Evolutionary conservation across 2,113 vertebrate genomes (phyloP).

Genomic region (Platycercus adscitus): DNA sequence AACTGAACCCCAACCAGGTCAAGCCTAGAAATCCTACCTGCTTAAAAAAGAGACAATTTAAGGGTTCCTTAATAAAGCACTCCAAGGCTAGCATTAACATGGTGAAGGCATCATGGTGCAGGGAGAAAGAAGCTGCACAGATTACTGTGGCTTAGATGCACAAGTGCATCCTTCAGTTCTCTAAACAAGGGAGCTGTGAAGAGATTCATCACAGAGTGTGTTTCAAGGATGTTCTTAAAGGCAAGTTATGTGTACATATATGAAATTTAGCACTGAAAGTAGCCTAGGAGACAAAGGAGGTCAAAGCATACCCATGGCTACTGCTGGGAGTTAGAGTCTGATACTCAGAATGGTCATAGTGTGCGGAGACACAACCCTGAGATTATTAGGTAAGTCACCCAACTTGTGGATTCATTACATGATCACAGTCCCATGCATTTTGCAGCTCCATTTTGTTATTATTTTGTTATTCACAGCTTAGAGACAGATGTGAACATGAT

Average conservation of each 20-base stretch:
- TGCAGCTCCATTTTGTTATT: background rate
- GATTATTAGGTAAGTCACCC: background rate
- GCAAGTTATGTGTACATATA: accelerated
- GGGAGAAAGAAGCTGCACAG: background rate
- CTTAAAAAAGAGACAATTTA: background rate
- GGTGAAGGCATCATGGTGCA: background rate
- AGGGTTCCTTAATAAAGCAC: background rate
- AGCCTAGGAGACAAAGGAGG: background rate
- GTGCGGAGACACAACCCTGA: background rate
- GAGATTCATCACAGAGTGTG: background rate
- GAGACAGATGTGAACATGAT: background rate
- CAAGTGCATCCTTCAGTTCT: background rate
- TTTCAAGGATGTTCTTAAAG: background rate
- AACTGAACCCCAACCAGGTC: background rate
- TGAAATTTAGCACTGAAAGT: background rate
- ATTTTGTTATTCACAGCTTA: background rate
- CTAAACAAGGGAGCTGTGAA: background rate
- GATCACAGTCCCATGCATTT: background rate
- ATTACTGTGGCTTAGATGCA: background rate
- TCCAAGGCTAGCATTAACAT: background rate
- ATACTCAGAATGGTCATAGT: background rate
- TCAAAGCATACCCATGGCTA: background rate
- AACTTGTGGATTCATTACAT: background rate
- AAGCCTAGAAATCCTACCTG: background rate
- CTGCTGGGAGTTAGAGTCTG: background rate